Percentiles rank a stretch among this genome's conserved stretches.
Evolutionary conservation across 2,113 vertebrate species (phyloP).

Genomic region (Amia ocellicauda): DNA sequence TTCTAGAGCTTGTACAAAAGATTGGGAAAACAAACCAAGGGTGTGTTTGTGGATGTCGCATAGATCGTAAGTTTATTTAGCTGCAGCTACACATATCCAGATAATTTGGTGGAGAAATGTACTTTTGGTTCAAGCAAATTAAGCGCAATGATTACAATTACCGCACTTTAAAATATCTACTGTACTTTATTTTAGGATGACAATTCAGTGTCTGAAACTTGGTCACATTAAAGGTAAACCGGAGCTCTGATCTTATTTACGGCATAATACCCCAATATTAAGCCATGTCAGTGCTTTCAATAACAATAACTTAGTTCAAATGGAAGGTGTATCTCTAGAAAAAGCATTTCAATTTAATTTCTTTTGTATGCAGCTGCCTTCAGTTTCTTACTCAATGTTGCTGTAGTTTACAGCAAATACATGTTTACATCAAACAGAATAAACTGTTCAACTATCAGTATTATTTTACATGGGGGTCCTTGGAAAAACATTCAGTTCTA

Average conservation of each 20-base stretch:
- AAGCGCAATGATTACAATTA: neutral
- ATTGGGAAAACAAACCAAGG: conserved; percentile 16
- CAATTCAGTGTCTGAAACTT: conserved; percentile 23
- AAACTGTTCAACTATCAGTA: conserved; percentile 9
- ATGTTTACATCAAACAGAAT: conserved; percentile 32
- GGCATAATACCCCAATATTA: neutral
- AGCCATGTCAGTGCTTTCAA: conserved; percentile 9
- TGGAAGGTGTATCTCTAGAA: conserved; percentile 11
- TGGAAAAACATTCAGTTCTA: neutral
- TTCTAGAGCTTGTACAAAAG: conserved; percentile 12
- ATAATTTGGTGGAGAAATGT: too few relatives aligned
- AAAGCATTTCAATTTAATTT: conserved; percentile 11
- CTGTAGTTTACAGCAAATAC: conserved; percentile 35
- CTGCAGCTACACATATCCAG: conserved; percentile 10
- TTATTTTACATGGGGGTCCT: conserved; percentile 10
- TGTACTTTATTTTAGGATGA: conserved; percentile 23
- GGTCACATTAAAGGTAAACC: conserved; percentile 26
- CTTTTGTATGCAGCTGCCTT: conserved; percentile 7
- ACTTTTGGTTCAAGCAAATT: too few relatives aligned
- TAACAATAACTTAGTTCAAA: neutral
- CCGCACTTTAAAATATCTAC: neutral
- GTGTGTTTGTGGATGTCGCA: conserved; percentile 26
- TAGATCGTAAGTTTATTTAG: conserved; percentile 10
- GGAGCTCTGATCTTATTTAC: neutral
- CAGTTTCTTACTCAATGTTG: conserved; percentile 15